Percentiles rank a stretch among this genome's conserved stretches.
Evolutionary conservation across 1,140 invertebrate genomes (phyloP).

Genomic region (Penaeus japonicus): DNA sequence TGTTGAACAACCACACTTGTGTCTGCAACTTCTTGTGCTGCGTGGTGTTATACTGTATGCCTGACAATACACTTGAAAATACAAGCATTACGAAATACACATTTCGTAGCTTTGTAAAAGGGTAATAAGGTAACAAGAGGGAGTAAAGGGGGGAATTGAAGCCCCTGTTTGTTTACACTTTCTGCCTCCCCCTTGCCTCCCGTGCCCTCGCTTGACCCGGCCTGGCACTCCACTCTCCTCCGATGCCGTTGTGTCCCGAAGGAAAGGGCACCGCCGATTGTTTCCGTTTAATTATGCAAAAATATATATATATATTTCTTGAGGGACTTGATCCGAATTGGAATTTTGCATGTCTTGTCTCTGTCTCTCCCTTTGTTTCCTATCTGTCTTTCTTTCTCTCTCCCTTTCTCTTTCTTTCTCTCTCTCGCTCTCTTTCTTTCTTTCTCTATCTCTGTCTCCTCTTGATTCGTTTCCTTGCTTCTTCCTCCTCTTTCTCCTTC

Average conservation of each 20-base stretch:
- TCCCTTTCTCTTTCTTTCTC: neutral
- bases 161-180: slow-evolving; percentile 25
- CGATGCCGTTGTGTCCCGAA: neutral
- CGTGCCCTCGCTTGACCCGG: neutral
- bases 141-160: neutral
- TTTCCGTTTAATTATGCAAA: no score
- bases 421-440: neutral
- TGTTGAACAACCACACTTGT: no score
- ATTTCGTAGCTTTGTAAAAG: no score
- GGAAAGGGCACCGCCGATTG: no score
- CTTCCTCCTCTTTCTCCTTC: neutral
- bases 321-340: no score
- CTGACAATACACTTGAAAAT: no score
- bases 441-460: neutral
- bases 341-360: no score
- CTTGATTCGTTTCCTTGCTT: neutral
- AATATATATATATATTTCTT: no score
- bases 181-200: neutral
- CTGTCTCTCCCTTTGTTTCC: neutral
- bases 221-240: neutral
- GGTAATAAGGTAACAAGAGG: neutral
- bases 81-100: no score
- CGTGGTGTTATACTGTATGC: no score
- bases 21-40: no score
- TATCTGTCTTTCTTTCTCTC: neutral